Base-by-base conservation (phyloP, 2,113 vertebrate genomes). In the Alouatta palliata region DNA sequence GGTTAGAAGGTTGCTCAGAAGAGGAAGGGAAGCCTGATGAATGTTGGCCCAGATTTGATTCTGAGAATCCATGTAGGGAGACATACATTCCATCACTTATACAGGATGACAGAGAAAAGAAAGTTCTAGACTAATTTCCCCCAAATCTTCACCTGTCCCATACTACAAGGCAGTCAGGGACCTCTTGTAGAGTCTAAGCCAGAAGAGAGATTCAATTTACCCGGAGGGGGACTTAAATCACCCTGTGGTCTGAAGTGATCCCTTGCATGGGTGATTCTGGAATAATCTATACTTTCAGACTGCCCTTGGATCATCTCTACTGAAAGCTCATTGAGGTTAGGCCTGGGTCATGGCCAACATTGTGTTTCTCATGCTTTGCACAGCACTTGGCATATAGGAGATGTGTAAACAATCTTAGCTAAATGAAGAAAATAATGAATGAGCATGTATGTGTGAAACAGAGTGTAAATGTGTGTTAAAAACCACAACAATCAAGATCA, bases 281-380 rank as follows among this genome's bases (percentile, higher is more conserved):
- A 94, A 92, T 56, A 82, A 92, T 95, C 54, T 90, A 87, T 90
- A 84, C 32, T 71, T 93, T 70, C 61, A 79, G 47, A 84, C 45
- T 90, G 37, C 64, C 20, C 43, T 23, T 47, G 25, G 0, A n/a
- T 5, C 49, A 14, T 87, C 14, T 66, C 6, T 92, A 90, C 49
- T 88, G 56, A 96, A 95, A 94, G 12, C n/a, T 20, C 77, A 49
- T 32, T 87, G 81, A 87, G 19, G 47, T 54, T n/a, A 87, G 43
- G 27, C 30, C 25, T 76, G 47, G 19, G 21, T 49, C 27, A 90
- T 87, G 56, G 32, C 16, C 19, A 73, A 82, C 32, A 43, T 16
- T 77, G 9, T 83, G 75, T 58, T 2, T 5, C 35, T 2, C 45
- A 49, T 79, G 82, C 8, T 47, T 91, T 93, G 40, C 10, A 27